phyloP scores from a whole-genome alignment of 2,113 vertebrate species.

The Lethenteron reissneri region DNA sequence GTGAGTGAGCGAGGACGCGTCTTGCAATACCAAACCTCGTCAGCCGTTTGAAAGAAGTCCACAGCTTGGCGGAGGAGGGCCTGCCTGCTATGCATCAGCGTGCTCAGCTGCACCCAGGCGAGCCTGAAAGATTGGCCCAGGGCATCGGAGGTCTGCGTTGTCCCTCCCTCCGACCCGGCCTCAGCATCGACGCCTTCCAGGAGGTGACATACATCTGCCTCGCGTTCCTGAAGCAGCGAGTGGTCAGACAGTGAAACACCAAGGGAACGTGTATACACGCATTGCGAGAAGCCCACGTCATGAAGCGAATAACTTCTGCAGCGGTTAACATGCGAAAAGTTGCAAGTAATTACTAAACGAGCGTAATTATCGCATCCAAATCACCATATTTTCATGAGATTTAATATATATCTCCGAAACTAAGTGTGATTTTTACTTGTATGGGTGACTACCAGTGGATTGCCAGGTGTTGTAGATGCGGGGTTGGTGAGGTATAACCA shows the following conservation, averaged over 20 bases:
- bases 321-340: not conserved
- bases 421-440: too few species aligned
- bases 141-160: conserved; percentile 32
- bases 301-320: not conserved
- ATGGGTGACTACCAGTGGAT: too few species aligned
- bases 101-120: conserved; percentile 44
- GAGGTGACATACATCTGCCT: conserved; percentile 35
- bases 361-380: not conserved
- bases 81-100: conserved; percentile 36
- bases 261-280: not conserved
- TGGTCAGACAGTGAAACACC: not conserved
- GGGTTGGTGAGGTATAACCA: too few species aligned
- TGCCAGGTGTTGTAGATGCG: too few species aligned
- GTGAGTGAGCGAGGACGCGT: conserved; percentile 12
- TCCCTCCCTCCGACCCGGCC: conserved; percentile 29
- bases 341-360: not conserved
- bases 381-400: not conserved
- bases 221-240: conserved; percentile 31
- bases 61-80: conserved; percentile 35
- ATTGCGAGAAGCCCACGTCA: not conserved
- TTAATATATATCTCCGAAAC: not conserved
- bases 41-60: conserved; percentile 39
- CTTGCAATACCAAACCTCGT: conserved; percentile 28
- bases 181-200: conserved; percentile 40
- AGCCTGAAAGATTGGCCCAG: conserved; percentile 48